These are phyloP conservation scores for Procambarus clarkii DNA, from an alignment of 1,140 invertebrate genomes.

Conservation along the genomic window DNA sequence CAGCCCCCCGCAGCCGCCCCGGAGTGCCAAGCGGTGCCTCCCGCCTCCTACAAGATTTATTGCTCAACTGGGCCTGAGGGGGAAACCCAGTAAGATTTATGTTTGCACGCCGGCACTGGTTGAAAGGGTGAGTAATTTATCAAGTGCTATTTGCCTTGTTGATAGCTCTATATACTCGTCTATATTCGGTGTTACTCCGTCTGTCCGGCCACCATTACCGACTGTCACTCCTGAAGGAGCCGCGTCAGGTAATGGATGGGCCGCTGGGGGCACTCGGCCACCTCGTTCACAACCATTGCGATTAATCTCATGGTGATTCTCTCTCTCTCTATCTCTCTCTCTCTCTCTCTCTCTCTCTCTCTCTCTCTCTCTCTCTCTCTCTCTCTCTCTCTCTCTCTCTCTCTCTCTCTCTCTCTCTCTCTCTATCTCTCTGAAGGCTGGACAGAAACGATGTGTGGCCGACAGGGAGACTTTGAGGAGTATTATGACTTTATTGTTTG, in stretches of 20 bases:
- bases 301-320: conserved; percentile 36
- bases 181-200: conserved; percentile 63
- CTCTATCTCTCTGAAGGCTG: background rate
- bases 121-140: conserved; percentile 70
- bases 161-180: conserved; percentile 66
- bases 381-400: conserved; percentile 19
- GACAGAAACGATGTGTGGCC: background rate
- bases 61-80: conserved; percentile 55
- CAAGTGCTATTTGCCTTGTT: conserved; percentile 70
- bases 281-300: conserved; percentile 42
- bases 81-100: conserved; percentile 58
- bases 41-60: conserved; percentile 68
- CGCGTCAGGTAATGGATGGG: conserved; percentile 49
- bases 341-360: background rate
- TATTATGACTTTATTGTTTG: background rate
- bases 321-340: conserved; percentile 23
- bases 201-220: conserved; percentile 57
- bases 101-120: conserved; percentile 67
- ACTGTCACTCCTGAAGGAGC: conserved; percentile 48
- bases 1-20: conserved; percentile 38
- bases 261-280: conserved; percentile 4
- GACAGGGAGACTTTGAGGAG: background rate
- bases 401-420: background rate
- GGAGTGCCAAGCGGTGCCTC: conserved; percentile 58
- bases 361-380: background rate